Conservation (phyloP, 2,888 invertebrate species). For the Melanostoma scalare region DNA sequence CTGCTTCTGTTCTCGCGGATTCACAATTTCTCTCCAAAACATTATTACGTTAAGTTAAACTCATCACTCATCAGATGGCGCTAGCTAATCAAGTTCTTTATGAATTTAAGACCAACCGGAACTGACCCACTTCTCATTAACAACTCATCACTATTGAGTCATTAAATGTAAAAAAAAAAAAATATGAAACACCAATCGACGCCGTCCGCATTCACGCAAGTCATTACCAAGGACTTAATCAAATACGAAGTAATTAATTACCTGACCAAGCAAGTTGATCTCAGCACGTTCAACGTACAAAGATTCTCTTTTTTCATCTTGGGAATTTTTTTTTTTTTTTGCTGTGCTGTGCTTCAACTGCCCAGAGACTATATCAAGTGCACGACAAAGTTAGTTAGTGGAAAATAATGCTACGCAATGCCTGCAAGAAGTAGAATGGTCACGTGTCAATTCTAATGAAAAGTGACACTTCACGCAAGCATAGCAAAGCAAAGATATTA, state of each 20-base stretch:
- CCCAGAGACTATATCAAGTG: constrained; percentile 2
- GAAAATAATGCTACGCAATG: constrained; percentile 59
- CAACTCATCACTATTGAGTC: constrained; percentile 58
- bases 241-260: constrained; percentile 72
- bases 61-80: constrained; percentile 48
- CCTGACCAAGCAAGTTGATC: constrained; percentile 51
- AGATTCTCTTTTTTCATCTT: constrained; percentile 39
- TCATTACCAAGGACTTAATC: constrained; percentile 71
- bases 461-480: constrained; percentile 73
- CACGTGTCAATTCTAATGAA: constrained; percentile 73
- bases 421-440: constrained; percentile 46
- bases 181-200: constrained; percentile 46
- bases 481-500: constrained; percentile 44
- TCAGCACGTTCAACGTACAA: constrained; percentile 15
- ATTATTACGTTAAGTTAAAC: not conserved
- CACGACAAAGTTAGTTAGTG: constrained; percentile 50
- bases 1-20: too few relatives aligned
- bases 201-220: constrained; percentile 68
- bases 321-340: constrained; percentile 4
- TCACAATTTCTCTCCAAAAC: not conserved
- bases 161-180: not conserved
- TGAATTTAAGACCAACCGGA: constrained; percentile 46
- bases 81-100: constrained; percentile 44
- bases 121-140: constrained; percentile 68
- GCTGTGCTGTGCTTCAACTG: constrained; percentile 7